These are phyloP conservation scores for Nyctalus aviator DNA, from an alignment of 2,797 vertebrate species.

Conservation along the genomic window DNA sequence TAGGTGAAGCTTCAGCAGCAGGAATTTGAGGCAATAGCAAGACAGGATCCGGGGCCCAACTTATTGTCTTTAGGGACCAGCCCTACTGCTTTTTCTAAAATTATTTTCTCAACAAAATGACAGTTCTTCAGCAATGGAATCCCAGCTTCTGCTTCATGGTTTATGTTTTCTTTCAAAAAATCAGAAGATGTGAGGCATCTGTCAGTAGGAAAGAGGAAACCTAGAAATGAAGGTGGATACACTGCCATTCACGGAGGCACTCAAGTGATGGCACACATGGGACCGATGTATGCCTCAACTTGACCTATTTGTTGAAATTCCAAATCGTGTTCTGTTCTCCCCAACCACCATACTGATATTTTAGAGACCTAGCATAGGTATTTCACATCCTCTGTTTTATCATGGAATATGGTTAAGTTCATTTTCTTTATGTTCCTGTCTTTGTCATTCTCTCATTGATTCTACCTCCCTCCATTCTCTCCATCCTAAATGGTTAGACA, in stretches of 20 bases:
- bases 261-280: fast-evolving
- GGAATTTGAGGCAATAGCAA: neutral
- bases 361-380: neutral
- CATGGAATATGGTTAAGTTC: neutral
- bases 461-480: neutral
- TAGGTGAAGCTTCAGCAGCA: neutral
- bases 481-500: neutral
- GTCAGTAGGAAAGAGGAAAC: neutral
- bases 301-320: neutral
- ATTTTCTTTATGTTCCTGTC: neutral
- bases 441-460: neutral
- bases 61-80: neutral
- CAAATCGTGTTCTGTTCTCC: neutral
- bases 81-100: neutral
- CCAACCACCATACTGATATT: neutral
- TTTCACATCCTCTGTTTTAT: neutral
- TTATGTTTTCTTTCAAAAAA: neutral
- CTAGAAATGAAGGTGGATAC: neutral
- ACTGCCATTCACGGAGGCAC: neutral
- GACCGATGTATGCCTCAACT: neutral
- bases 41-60: neutral
- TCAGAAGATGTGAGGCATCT: neutral
- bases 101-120: neutral
- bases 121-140: neutral
- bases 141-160: neutral